Conservation (phyloP, 2,888 invertebrate genomes). For the Clunio marinus region DNA sequence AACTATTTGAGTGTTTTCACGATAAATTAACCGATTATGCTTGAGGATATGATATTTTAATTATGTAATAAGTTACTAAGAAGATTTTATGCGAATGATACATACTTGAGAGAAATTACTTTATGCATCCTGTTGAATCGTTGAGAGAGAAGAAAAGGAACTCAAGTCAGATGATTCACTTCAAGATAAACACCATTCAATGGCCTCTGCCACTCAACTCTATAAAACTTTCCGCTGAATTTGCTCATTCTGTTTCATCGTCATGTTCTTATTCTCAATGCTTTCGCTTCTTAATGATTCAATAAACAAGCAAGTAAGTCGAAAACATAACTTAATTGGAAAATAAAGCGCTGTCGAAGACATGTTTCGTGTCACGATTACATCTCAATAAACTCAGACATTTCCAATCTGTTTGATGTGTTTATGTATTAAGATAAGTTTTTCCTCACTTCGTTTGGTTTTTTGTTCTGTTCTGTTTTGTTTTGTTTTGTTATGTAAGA, state of each 20-base stretch:
- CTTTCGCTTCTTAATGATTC: neutral
- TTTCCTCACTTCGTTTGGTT: no score
- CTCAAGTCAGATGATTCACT: neutral
- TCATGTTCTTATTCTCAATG: neutral
- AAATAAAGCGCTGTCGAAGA: neutral
- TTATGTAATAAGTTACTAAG: neutral
- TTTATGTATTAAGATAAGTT: neutral
- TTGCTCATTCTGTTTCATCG: no score
- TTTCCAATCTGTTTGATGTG: neutral
- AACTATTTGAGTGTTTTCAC: neutral
- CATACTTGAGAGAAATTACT: neutral
- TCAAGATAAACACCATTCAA: neutral
- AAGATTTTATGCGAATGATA: neutral
- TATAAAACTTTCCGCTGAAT: no score
- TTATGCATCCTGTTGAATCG: no score
- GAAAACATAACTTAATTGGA: neutral
- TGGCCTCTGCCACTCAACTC: neutral
- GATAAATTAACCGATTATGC: neutral
- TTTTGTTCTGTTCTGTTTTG: no score
- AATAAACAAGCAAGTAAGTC: neutral
- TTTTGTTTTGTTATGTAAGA: no score
- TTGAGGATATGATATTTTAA: constrained; percentile 1
- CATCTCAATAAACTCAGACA: neutral
- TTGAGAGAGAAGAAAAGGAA: no score
- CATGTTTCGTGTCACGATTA: neutral